These are phyloP conservation scores for Drosophila subsilvestris DNA, from an alignment of 2,888 invertebrate genomes.

Conservation along the genomic window DNA sequence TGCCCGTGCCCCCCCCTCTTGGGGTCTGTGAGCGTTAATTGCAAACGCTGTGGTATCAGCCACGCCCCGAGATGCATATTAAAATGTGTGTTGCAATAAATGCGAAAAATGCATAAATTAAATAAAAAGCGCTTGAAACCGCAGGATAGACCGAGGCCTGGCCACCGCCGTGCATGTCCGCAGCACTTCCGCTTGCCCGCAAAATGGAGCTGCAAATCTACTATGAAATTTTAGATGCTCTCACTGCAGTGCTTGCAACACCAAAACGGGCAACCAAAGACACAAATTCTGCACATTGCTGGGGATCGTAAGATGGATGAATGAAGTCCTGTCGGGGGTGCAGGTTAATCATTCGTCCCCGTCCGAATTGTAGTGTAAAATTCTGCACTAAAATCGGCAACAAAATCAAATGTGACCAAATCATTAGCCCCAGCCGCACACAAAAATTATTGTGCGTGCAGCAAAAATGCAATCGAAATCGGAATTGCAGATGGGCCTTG, in stretches of 20 bases:
- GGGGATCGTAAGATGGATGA: not conserved
- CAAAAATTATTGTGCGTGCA: slow-evolving; percentile 70
- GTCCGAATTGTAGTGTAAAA: slow-evolving; percentile 31
- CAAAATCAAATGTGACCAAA: slow-evolving; percentile 66
- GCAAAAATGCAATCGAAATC: slow-evolving; percentile 68
- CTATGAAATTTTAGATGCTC: slow-evolving; percentile 12
- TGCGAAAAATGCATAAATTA: slow-evolving; percentile 58
- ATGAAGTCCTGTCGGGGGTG: not conserved
- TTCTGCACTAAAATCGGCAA: slow-evolving; percentile 38
- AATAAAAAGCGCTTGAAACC: slow-evolving; percentile 54
- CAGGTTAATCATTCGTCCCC: not conserved
- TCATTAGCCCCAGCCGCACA: slow-evolving; percentile 52
- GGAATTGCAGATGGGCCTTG: slow-evolving; percentile 47
- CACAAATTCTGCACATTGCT: not conserved
- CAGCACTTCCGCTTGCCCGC: slow-evolving; percentile 63
- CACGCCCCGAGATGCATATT: slow-evolving; percentile 49
- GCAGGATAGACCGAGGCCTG: slow-evolving; percentile 46
- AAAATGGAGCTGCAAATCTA: slow-evolving; percentile 20
- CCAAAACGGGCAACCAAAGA: no score
- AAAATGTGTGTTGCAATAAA: slow-evolving; percentile 57
- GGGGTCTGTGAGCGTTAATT: slow-evolving; percentile 25
- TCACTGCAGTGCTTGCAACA: no score
- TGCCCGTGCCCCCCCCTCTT: not conserved
- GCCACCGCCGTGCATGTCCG: slow-evolving; percentile 6
- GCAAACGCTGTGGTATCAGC: slow-evolving; percentile 32